A percentile compares a stretch with the other conserved stretches of the same genome.
Evolutionary conservation across 2,888 invertebrate genomes (phyloP).

Genomic region (Isoperla grammatica): DNA sequence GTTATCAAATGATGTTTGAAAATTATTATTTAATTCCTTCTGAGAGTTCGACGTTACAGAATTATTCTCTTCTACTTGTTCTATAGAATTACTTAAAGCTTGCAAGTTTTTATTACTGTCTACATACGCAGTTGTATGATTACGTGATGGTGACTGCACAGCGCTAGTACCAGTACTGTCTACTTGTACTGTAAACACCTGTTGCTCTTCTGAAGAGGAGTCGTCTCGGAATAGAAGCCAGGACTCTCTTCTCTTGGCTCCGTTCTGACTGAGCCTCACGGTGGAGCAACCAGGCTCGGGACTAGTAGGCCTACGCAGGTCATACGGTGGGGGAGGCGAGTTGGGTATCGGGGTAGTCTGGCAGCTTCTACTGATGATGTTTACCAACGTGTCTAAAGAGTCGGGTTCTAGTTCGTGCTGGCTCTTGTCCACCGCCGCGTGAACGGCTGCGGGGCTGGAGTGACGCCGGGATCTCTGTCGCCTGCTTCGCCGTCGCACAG

Average conservation of each 20-base stretch:
- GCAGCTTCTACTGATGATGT: slow-evolving; percentile 29
- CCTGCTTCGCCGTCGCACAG: slow-evolving; percentile 20
- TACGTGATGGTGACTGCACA: neutral
- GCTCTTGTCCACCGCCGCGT: neutral
- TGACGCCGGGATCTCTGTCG: slow-evolving; percentile 11
- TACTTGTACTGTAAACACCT: neutral
- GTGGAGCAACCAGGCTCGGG: neutral
- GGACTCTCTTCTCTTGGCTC: neutral
- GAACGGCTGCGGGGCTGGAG: slow-evolving; percentile 18
- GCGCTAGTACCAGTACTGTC: neutral
- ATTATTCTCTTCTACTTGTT: slow-evolving; percentile 30
- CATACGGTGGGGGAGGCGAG: slow-evolving; percentile 36
- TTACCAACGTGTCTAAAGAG: neutral
- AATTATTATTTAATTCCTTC: no score
- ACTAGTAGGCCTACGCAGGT: slow-evolving; percentile 24
- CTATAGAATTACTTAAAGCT: slow-evolving; percentile 19
- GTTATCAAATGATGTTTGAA: no score
- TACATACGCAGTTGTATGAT: neutral
- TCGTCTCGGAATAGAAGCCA: slow-evolving; percentile 21
- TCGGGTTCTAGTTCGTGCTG: neutral
- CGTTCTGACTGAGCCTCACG: slow-evolving; percentile 7
- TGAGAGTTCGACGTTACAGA: no score
- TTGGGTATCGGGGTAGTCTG: slow-evolving; percentile 34
- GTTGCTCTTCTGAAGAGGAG: neutral
- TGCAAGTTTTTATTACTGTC: neutral